Evolutionary conservation across 2,113 vertebrate genomes (phyloP).

Genomic region (Haplochromis burtoni): DNA sequence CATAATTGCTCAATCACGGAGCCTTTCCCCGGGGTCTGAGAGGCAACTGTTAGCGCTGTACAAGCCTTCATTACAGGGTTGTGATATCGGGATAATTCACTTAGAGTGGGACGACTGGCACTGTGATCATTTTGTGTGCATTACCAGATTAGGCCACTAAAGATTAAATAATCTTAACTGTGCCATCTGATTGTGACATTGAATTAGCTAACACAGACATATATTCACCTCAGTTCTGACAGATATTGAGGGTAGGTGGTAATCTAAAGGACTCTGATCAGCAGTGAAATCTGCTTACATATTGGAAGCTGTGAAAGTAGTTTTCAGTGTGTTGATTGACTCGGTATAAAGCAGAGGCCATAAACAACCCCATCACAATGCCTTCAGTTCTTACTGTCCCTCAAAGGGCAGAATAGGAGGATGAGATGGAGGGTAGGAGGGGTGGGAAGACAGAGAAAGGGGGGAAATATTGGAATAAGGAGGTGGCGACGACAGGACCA

Average conservation of each 20-base stretch:
- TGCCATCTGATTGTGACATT: not conserved
- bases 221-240: not conserved
- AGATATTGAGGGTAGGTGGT: not conserved
- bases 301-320: not conserved
- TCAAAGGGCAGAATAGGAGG: slow-evolving; percentile 3
- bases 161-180: slow-evolving; percentile 1
- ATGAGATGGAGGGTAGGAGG: not conserved
- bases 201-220: not conserved
- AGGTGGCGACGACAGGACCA: slow-evolving; percentile 70
- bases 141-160: not conserved
- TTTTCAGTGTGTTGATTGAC: not conserved
- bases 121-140: slow-evolving; percentile 20
- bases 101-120: slow-evolving; percentile 37
- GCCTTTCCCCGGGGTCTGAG: slow-evolving; percentile 58
- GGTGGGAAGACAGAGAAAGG: not conserved
- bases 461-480: slow-evolving; percentile 40
- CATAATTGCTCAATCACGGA: slow-evolving; percentile 73
- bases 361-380: slow-evolving; percentile 17
- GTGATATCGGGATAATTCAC: slow-evolving; percentile 61
- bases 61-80: slow-evolving; percentile 61
- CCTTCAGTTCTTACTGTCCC: slow-evolving; percentile 5
- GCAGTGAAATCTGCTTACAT: not conserved
- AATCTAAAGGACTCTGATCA: not conserved
- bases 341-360: not conserved
- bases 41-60: slow-evolving; percentile 49